Base-by-base conservation (phyloP, 2,797 vertebrate genomes). In the Lithobates pipiens region DNA sequence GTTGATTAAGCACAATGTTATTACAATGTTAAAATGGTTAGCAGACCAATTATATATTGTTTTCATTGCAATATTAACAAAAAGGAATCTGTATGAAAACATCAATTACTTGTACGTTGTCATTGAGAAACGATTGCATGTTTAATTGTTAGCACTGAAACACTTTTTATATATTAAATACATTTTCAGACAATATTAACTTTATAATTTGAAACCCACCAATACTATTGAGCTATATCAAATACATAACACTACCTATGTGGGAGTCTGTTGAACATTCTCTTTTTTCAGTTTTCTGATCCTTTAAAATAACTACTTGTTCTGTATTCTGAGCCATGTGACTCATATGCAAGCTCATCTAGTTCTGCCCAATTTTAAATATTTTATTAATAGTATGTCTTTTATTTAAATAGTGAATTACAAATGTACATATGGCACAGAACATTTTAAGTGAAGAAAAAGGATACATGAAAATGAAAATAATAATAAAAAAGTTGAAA, bases 401-500 rank as follows among this genome's bases (percentile, higher is more conserved):
- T 65, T 42, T 39, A 61, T 39, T 80, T 71, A 61, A 74, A 44
- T 82, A 21, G 27, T 42, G 25, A 82, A 61, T 44, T 2, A 29
- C 16, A 74, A 63, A 63, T 73, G 39, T 18, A 65, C 11, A 6
- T 23, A 81, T 25, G 25, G 3, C 32, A 32, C 70, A 63, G 39
- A 15, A 44, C 54, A 42, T 44, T 83, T 83, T 69, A 63, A 54
- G 82, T 69, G 39, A 76, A 69, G 82, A 27, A 77, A 76, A 83
- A 36, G 73, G 74, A 69, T 70, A 69, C 46, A 73, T 69, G 46
- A 76, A 83, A 46, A 16, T 54, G 50, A 54, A 61, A 61, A 61
- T 57, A 61, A 83, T 68, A 82, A 82, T 82, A 82, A 73, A 82
- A 39, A 72, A 74, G 61, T 83, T 83, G 27, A 84, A 34, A 74